Evolutionary conservation across 1,140 invertebrate species (phyloP).

Genomic region (Anoplolepis gracilipes): DNA sequence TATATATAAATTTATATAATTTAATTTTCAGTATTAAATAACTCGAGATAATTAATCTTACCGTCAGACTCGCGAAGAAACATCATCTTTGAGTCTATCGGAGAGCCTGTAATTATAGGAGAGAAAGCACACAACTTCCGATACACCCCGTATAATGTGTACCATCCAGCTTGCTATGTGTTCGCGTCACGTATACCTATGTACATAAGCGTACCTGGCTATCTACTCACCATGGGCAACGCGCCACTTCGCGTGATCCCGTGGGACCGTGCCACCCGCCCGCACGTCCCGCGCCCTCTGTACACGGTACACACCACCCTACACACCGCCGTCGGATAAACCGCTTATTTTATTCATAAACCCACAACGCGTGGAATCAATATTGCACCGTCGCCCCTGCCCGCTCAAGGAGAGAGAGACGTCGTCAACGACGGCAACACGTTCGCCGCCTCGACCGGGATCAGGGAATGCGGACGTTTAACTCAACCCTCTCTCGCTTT

Average conservation of each 20-base stretch:
- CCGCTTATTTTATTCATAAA: constrained; percentile 80
- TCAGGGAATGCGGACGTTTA: constrained; percentile 73
- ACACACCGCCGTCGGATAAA: constrained; percentile 71
- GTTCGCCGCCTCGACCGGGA: constrained; percentile 59
- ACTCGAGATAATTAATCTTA: constrained; percentile 19
- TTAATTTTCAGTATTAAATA: constrained; percentile 27
- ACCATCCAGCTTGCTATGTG: background rate
- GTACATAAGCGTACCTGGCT: constrained; percentile 60
- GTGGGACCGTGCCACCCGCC: constrained; percentile 68
- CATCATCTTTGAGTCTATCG: background rate
- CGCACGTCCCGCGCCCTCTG: constrained; percentile 53
- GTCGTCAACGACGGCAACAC: constrained; percentile 65
- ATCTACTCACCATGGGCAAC: constrained; percentile 77
- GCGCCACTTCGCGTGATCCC: constrained; percentile 79
- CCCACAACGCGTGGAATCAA: constrained; percentile 75
- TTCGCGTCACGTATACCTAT: background rate
- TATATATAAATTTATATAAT: background rate
- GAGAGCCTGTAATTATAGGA: constrained; percentile 16
- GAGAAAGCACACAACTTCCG: constrained; percentile 34
- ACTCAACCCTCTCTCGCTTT: constrained; percentile 52
- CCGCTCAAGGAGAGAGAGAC: constrained; percentile 47
- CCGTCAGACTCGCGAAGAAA: background rate
- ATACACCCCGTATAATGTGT: constrained; percentile 52
- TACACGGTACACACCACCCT: constrained; percentile 61
- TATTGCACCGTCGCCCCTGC: constrained; percentile 66